phyloP scores from a whole-genome alignment of 2,797 vertebrate species.

The Hippoglossus hippoglossus region DNA sequence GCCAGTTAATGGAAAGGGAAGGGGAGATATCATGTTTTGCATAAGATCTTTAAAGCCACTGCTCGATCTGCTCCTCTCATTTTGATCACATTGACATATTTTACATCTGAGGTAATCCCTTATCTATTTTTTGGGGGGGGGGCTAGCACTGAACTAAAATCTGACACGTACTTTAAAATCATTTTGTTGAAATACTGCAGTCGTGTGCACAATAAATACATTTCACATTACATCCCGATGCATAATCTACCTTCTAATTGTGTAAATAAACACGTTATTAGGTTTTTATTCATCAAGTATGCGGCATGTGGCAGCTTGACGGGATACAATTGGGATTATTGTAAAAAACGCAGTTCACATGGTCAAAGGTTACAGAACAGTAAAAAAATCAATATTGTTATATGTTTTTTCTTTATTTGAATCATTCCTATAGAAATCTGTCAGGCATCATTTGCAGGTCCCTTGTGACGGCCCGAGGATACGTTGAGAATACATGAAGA shows the following conservation, averaged over 20 bases:
- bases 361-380: conserved; percentile 22
- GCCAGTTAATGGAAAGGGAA: conserved; percentile 82
- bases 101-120: conserved; percentile 80
- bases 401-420: conserved; percentile 12
- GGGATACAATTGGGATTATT: conserved; percentile 19
- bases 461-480: conserved; percentile 69
- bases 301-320: background rate
- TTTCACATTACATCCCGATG: background rate
- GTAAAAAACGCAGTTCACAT: conserved; percentile 5
- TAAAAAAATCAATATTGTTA: conserved; percentile 8
- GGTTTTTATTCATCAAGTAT: conserved; percentile 16
- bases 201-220: background rate
- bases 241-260: background rate
- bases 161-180: background rate
- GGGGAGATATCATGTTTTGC: conserved; percentile 82
- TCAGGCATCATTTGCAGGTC: conserved; percentile 47
- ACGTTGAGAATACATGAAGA: conserved; percentile 62
- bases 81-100: conserved; percentile 82
- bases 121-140: conserved; percentile 71
- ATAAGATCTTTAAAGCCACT: conserved; percentile 85
- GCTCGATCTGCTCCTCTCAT: conserved; percentile 69
- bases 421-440: conserved; percentile 32
- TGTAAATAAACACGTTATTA: conserved; percentile 4
- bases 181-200: background rate
- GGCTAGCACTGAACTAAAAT: conserved; percentile 48